phyloP scores from a whole-genome alignment of 2,113 vertebrate species.

The Phylloscopus whistleri region DNA sequence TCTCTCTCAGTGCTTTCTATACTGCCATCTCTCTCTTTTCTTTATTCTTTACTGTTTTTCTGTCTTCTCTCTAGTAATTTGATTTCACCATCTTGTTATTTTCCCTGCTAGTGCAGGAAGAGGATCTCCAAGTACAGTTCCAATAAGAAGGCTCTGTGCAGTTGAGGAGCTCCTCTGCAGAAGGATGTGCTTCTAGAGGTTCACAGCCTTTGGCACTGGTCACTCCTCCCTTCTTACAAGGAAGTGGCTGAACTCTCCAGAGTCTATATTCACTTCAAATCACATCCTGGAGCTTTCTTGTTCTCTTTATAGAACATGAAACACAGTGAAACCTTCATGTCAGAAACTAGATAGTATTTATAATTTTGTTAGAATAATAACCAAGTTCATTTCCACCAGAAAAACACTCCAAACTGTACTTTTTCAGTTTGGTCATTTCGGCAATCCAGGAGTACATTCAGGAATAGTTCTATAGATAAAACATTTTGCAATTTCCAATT shows the following conservation, averaged over 20 bases:
- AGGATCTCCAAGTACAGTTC: neutral
- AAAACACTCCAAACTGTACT: neutral
- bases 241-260: neutral
- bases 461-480: neutral
- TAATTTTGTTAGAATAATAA: neutral
- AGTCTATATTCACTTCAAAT: fast-evolving
- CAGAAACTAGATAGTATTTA: neutral
- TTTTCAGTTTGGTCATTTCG: neutral
- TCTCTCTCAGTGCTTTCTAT: neutral
- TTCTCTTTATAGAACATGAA: neutral
- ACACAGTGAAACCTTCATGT: neutral
- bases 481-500: neutral
- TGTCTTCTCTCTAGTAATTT: neutral
- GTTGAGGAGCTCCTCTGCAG: neutral
- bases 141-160: neutral
- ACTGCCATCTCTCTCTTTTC: neutral
- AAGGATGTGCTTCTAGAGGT: neutral
- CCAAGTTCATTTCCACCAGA: neutral
- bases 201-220: neutral
- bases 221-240: too few relatives aligned
- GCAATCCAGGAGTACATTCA: neutral
- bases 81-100: neutral
- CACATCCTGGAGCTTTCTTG: neutral
- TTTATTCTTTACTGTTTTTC: neutral
- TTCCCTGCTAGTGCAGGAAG: neutral